Evolutionary conservation across 2,797 vertebrate species (phyloP).

Genomic region (Syndactyla subalaris): DNA sequence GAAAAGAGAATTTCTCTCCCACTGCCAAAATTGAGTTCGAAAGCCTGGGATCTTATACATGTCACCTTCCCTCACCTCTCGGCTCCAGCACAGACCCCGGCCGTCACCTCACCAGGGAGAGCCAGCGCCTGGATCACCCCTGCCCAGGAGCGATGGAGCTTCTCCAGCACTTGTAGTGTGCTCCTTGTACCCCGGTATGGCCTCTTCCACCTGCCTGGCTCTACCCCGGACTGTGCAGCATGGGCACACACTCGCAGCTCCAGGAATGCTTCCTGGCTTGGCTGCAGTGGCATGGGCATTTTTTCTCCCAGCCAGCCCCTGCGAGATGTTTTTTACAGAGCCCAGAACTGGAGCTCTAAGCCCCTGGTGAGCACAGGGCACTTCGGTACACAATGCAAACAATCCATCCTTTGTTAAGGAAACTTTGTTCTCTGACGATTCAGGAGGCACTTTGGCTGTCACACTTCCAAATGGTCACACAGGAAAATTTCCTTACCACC

Average conservation of each 20-base stretch:
- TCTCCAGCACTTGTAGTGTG: not conserved
- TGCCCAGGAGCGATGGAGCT: not conserved
- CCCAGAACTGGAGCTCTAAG: not conserved
- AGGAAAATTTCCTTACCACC: not conserved
- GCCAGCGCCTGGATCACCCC: not conserved
- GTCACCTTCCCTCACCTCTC: not conserved
- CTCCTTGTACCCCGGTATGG: accelerated
- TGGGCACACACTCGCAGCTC: not conserved
- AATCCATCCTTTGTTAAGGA: not conserved
- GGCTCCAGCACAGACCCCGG: not conserved
- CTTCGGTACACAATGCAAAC: not conserved
- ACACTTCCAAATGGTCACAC: not conserved
- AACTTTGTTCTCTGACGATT: not conserved
- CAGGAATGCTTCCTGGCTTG: not conserved
- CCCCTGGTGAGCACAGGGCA: accelerated
- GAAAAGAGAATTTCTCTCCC: not conserved
- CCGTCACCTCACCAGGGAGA: not conserved
- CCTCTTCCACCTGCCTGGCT: not conserved
- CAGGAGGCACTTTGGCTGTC: not conserved
- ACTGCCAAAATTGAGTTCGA: not conserved
- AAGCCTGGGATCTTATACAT: not conserved
- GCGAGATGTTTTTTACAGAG: not conserved
- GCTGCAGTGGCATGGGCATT: accelerated
- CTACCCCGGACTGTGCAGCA: accelerated
- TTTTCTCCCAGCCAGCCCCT: not conserved